phyloP scores from a whole-genome alignment of 2,113 vertebrate genomes.

The Illadopsis cleaveri region DNA sequence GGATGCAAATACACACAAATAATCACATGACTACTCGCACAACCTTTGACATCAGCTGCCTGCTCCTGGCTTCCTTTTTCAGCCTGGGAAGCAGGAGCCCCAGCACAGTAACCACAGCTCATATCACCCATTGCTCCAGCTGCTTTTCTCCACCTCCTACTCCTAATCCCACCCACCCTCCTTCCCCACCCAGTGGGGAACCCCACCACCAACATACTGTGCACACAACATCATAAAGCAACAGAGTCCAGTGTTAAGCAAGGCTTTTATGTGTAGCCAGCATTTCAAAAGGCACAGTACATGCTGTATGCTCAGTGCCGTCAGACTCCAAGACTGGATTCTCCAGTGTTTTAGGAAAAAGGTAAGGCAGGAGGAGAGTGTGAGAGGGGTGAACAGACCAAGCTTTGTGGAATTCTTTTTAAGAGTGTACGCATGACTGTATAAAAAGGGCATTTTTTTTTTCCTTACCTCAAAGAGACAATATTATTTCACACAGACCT shows the following conservation, averaged over 20 bases:
- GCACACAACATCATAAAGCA: conserved; percentile 19
- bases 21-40: background rate
- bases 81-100: background rate
- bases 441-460: conserved; percentile 46
- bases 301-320: conserved; percentile 19
- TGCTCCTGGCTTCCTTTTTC: background rate
- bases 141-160: background rate
- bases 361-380: conserved; percentile 4
- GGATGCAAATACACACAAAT: background rate
- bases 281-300: conserved; percentile 50
- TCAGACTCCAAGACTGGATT: conserved; percentile 40
- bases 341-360: conserved; percentile 64
- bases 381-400: conserved; percentile 28
- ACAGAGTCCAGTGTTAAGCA: background rate
- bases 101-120: background rate
- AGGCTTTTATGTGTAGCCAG: conserved; percentile 45
- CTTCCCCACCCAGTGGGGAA: background rate
- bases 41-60: background rate
- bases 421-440: conserved; percentile 37
- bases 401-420: conserved; percentile 64
- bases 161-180: background rate
- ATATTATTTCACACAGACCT: conserved; percentile 64
- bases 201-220: background rate
- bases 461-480: conserved; percentile 56
- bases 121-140: background rate